phyloP scores from a whole-genome alignment of 2,888 invertebrate species.

The Gari tellinella region DNA sequence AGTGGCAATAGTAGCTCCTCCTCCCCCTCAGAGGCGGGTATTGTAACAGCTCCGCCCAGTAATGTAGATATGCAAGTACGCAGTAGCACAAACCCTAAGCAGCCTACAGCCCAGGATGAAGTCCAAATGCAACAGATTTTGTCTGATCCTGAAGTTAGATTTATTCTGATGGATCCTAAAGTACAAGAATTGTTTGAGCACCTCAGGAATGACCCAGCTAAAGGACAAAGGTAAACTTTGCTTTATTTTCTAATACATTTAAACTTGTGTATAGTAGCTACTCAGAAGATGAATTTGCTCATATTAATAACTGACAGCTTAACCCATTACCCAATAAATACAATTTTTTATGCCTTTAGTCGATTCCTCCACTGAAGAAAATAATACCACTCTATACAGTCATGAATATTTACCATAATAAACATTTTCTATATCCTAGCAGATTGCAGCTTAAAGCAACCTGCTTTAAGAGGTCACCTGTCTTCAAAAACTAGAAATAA shows the following conservation, averaged over 20 bases:
- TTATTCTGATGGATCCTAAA: conserved; percentile 74
- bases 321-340: too few species aligned
- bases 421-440: too few species aligned
- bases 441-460: too few species aligned
- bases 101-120: conserved; percentile 66
- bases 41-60: conserved; percentile 21
- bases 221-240: conserved; percentile 75
- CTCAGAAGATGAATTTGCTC: too few species aligned
- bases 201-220: conserved; percentile 71
- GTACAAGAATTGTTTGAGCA: conserved; percentile 74
- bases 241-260: not conserved
- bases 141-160: conserved; percentile 71
- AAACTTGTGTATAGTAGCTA: too few species aligned
- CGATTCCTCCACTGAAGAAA: too few species aligned
- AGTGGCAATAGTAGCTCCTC: conserved; percentile 3
- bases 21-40: conserved; percentile 5
- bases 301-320: too few species aligned
- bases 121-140: conserved; percentile 69
- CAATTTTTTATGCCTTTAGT: too few species aligned
- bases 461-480: too few species aligned
- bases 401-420: too few species aligned
- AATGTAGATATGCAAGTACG: conserved; percentile 61
- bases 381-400: too few species aligned
- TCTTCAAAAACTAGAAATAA: too few species aligned
- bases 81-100: conserved; percentile 65